Conservation (phyloP, 2,888 invertebrate species). For the Athrips mouffetella region DNA sequence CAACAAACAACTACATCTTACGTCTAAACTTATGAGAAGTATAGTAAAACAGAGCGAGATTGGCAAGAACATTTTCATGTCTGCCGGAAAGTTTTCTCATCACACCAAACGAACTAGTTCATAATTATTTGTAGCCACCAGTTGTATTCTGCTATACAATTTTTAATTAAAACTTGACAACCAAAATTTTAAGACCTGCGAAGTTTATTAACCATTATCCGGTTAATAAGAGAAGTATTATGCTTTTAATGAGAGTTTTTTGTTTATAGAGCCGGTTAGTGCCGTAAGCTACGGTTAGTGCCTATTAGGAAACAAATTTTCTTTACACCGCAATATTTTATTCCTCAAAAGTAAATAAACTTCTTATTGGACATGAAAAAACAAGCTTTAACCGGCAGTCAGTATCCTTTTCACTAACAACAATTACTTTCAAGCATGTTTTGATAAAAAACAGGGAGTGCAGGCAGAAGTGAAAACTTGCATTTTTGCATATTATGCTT, state of each 20-base stretch:
- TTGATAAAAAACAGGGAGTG: too few species aligned
- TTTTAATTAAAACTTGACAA: constrained; percentile 65
- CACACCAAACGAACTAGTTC: constrained; percentile 44
- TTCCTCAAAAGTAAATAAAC: too few species aligned
- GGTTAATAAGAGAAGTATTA: neutral
- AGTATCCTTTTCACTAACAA: too few species aligned
- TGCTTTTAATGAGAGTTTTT: neutral
- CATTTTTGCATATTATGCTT: too few species aligned
- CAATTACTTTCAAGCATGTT: too few species aligned
- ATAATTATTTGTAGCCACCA: constrained; percentile 62
- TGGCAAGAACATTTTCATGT: constrained; percentile 3
- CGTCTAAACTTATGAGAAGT: neutral
- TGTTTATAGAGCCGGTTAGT: too few species aligned
- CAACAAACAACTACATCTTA: too few species aligned
- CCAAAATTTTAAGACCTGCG: constrained; percentile 51
- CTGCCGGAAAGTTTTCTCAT: constrained; percentile 59
- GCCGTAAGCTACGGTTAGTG: too few species aligned
- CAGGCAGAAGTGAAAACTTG: too few species aligned
- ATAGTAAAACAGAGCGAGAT: neutral
- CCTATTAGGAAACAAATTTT: neutral
- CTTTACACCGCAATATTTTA: neutral
- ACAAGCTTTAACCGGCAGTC: too few species aligned
- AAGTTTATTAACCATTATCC: constrained; percentile 32
- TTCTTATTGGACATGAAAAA: too few species aligned
- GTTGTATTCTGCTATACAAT: constrained; percentile 46